Evolutionary conservation across 1,140 invertebrate species (phyloP), one percentile per base, ranked within the genome.

Genomic region (Coenobita brevimanus): DNA sequence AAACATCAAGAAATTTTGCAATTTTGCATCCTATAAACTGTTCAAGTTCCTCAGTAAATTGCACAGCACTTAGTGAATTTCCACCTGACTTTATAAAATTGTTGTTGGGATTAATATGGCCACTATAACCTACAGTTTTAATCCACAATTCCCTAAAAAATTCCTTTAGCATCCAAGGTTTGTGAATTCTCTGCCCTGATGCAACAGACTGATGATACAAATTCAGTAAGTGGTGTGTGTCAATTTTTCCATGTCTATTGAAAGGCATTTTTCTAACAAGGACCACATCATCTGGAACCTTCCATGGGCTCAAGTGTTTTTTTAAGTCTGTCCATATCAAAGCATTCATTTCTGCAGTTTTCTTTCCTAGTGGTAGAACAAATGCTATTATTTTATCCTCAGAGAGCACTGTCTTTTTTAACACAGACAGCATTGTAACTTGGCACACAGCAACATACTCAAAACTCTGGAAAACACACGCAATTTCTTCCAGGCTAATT

Each of bases 211-310:
- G 36, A 33, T 21, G 8, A 50, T 27, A 1, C 0, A 41, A 8
- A 8, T 62, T 17, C 8, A 86, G 41, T 24, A 87, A 80, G n/a
- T 81, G 17, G 6, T 57, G 30, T 54, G 17, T 60, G 30, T 71
- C 67, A 33, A 87, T 43, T 57, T 87, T 87, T 15, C 85, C 85
- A 81, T 87, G 85, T 1, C 38, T 69, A 73, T 80, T 87, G 38
- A 87, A 57, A 30, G 85, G 85, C n/a, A 87, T 24, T 6, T 54
- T 24, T 21, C 80, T n/a, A 41, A 87, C 60, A 17, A 80, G 6
- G 24, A 87, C 54, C 15, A 87, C 60, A 41, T 87, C 54, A 87
- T 87, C 85, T 27, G 85, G 85, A 54, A 87, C n/a, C 54, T 87
- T 87, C 75, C 85, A 80, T 0, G 64, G 15, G n/a, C 75, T 50